These are phyloP conservation scores for Yponomeuta malinellus DNA, from an alignment of 2,888 invertebrate genomes.

Conservation along the genomic window DNA sequence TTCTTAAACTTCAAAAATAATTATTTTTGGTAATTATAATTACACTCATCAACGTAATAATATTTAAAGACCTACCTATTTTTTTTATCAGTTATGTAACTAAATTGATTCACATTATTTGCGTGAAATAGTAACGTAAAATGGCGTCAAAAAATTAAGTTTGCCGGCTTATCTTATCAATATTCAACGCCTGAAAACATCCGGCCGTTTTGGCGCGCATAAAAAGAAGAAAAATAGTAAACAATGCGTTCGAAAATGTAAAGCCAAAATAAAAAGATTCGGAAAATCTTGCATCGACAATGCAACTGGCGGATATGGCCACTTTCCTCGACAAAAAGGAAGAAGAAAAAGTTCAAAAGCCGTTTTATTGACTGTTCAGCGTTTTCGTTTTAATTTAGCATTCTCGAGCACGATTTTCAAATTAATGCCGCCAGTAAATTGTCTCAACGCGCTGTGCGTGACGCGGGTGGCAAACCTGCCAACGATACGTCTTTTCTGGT, in stretches of 20 bases:
- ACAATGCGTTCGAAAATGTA: too few species aligned
- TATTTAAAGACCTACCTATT: too few species aligned
- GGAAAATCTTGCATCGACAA: neutral
- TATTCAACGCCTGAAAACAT: too few species aligned
- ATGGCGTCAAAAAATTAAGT: too few species aligned
- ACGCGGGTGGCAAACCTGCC: neutral
- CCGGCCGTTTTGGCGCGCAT: too few species aligned
- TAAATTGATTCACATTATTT: too few species aligned
- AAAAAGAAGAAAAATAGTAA: too few species aligned
- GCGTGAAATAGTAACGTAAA: too few species aligned
- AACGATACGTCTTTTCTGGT: neutral
- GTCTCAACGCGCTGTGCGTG: neutral
- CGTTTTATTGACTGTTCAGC: neutral
- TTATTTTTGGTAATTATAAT: neutral
- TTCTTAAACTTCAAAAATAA: neutral
- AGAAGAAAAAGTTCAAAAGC: neutral
- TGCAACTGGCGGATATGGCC: neutral
- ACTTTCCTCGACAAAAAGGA: neutral
- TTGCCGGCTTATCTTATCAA: too few species aligned
- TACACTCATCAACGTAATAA: too few species aligned
- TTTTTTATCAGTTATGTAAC: too few species aligned
- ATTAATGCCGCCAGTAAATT: neutral
- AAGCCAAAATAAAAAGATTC: too few species aligned
- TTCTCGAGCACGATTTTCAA: neutral
- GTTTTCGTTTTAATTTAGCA: neutral